Percentiles rank a stretch among this genome's conserved stretches.
Conservation (phyloP, 1,140 invertebrate genomes). For the Drosophila saltans region DNA sequence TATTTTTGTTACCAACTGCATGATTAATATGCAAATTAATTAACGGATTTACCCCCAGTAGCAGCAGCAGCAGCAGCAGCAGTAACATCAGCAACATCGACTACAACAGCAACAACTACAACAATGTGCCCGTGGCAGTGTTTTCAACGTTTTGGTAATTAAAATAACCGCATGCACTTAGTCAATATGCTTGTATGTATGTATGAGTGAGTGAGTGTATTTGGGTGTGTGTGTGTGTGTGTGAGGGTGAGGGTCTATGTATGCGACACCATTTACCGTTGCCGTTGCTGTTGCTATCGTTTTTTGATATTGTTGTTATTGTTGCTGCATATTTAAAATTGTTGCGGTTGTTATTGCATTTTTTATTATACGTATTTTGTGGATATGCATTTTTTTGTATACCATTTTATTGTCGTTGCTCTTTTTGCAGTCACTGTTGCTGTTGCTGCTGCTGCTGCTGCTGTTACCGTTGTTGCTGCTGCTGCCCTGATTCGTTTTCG, state of each 20-base stretch:
- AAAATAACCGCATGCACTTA: conserved; percentile 80
- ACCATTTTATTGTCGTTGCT: conserved; percentile 48
- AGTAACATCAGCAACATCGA: conserved; percentile 16
- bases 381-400: conserved; percentile 53
- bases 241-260: not conserved
- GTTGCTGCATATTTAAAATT: conserved; percentile 74
- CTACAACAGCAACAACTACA: conserved; percentile 19
- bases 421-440: conserved; percentile 47
- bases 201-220: conserved; percentile 14
- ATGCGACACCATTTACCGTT: conserved; percentile 47
- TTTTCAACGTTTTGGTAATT: conserved; percentile 77
- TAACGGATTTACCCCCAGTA: conserved; percentile 76
- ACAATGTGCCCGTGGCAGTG: conserved; percentile 25
- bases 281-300: conserved; percentile 11
- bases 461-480: conserved; percentile 19
- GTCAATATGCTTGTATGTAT: conserved; percentile 63
- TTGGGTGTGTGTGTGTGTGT: conserved; percentile 14
- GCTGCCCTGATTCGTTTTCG: conserved; percentile 11
- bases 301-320: conserved; percentile 34
- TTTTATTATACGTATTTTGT: conserved; percentile 72
- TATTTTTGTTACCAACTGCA: conserved; percentile 54
- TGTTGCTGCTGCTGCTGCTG: conserved; percentile 29
- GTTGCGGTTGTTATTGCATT: conserved; percentile 77
- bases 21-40: conserved; percentile 82
- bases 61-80: conserved; percentile 35